These are phyloP conservation scores for Andricus quercusramuli DNA, from an alignment of 2,888 invertebrate genomes.

Conservation along the genomic window DNA sequence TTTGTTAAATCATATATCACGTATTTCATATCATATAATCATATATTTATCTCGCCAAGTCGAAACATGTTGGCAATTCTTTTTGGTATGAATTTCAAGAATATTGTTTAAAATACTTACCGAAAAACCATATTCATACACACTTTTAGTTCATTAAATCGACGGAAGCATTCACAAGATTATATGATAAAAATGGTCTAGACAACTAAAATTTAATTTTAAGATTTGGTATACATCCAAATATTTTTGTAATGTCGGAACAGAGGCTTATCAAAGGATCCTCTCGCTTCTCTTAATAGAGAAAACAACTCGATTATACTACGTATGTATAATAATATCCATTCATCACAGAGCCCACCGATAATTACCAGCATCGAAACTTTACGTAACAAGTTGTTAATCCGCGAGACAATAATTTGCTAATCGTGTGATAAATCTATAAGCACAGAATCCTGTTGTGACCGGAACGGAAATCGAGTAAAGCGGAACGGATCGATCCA, in stretches of 20 bases:
- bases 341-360: neutral
- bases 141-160: no score
- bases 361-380: slow-evolving; percentile 11
- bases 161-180: no score
- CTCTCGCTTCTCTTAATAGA: neutral
- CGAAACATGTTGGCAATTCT: no score
- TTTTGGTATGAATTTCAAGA: no score
- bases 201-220: no score
- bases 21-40: no score
- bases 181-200: no score
- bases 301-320: neutral
- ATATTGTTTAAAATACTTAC: no score
- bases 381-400: slow-evolving; percentile 63
- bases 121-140: no score
- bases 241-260: neutral
- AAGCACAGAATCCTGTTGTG: slow-evolving; percentile 48
- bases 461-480: slow-evolving; percentile 47
- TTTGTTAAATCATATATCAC: no score
- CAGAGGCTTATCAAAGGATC: neutral
- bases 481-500: slow-evolving; percentile 49
- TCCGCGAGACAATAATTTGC: slow-evolving; percentile 62
- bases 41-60: no score
- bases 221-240: neutral
- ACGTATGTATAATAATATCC: neutral
- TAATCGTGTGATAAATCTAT: slow-evolving; percentile 62